phyloP scores from a whole-genome alignment of 2,113 vertebrate species.

The Ciconia boyciana region DNA sequence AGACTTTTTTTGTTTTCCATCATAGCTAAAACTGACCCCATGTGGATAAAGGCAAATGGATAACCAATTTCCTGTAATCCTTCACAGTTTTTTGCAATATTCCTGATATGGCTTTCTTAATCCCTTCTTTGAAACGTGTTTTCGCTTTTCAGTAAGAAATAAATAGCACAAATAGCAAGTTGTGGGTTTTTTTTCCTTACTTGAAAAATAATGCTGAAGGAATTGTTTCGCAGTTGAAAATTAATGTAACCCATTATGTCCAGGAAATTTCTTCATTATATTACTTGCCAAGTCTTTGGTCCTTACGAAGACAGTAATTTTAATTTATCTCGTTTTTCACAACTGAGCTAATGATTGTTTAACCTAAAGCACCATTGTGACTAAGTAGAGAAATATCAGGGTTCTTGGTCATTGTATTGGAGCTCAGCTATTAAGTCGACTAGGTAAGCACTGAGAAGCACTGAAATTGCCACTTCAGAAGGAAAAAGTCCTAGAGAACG shows the following conservation, averaged over 20 bases:
- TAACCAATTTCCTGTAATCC: slow-evolving; percentile 48
- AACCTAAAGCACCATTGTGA: slow-evolving; percentile 77
- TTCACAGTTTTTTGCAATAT: slow-evolving; percentile 35
- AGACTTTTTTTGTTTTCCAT: not conserved
- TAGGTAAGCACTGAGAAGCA: slow-evolving; percentile 14
- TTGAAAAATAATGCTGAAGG: slow-evolving; percentile 76
- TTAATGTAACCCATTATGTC: slow-evolving; percentile 81
- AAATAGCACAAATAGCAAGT: slow-evolving; percentile 57
- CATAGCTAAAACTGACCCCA: not conserved
- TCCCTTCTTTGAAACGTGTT: slow-evolving; percentile 52
- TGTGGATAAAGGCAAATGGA: slow-evolving; percentile 21
- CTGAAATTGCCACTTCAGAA: slow-evolving; percentile 58
- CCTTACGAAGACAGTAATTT: slow-evolving; percentile 76
- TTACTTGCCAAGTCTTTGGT: slow-evolving; percentile 77
- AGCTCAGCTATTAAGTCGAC: slow-evolving; percentile 61
- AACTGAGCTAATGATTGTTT: slow-evolving; percentile 78
- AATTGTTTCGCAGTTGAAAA: slow-evolving; percentile 79
- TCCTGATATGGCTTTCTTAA: slow-evolving; percentile 52
- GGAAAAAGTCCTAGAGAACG: not conserved
- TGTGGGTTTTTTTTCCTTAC: not conserved
- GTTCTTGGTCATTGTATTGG: slow-evolving; percentile 65
- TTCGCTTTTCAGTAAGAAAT: slow-evolving; percentile 63
- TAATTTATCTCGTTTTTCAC: slow-evolving; percentile 84
- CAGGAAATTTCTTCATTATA: slow-evolving; percentile 79
- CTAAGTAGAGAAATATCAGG: slow-evolving; percentile 70